Conservation (phyloP, 2,888 invertebrate genomes). For the Corbicula japonica region DNA sequence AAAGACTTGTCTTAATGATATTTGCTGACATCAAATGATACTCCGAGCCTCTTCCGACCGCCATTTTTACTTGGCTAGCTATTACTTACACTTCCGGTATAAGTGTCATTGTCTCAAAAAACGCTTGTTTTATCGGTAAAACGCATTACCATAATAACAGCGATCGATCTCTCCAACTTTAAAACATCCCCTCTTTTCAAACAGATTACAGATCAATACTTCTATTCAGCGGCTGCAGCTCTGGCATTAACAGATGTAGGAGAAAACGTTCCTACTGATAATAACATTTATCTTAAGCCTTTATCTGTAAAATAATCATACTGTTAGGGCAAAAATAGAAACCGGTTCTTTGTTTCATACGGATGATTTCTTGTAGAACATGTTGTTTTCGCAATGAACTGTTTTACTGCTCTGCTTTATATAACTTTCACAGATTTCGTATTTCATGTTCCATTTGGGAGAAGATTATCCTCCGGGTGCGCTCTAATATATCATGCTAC, state of each 20-base stretch:
- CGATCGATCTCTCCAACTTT: slow-evolving; percentile 24
- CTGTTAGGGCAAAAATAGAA: background rate
- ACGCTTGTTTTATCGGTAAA: slow-evolving; percentile 29
- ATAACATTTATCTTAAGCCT: too few relatives aligned
- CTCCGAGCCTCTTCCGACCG: background rate
- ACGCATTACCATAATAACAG: slow-evolving; percentile 17
- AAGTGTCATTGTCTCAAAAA: slow-evolving; percentile 32
- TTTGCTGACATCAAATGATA: background rate
- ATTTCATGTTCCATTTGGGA: background rate
- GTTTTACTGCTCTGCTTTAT: background rate
- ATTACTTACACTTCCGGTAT: slow-evolving; percentile 36
- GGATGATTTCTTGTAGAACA: background rate
- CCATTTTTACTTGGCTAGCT: slow-evolving; percentile 35
- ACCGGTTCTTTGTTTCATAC: background rate
- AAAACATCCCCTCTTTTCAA: slow-evolving; percentile 12
- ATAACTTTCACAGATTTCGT: background rate
- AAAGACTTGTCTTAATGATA: background rate
- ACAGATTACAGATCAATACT: slow-evolving; percentile 1
- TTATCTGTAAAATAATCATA: background rate
- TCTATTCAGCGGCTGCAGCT: background rate
- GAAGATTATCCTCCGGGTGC: slow-evolving; percentile 9
- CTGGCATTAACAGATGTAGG: background rate
- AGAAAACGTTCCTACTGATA: background rate
- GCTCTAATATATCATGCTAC: slow-evolving; percentile 26
- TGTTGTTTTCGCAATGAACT: background rate